phyloP scores from a whole-genome alignment of 2,113 vertebrate species.

The Eulacestoma nigropectus region DNA sequence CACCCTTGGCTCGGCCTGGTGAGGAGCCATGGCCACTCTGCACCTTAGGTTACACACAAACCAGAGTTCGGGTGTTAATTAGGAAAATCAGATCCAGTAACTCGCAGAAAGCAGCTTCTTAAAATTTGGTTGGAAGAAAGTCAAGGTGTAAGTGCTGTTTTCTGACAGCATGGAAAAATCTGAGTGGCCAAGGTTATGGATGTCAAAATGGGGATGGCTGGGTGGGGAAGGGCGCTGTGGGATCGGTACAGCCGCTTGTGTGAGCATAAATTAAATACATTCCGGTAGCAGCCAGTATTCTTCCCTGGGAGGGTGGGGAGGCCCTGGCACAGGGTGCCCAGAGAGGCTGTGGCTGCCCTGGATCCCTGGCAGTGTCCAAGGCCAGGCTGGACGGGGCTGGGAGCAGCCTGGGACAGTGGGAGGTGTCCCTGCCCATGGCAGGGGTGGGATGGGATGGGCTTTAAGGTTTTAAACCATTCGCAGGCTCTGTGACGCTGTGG shows the following conservation, averaged over 20 bases:
- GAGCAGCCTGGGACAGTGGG: accelerated
- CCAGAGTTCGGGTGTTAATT: background rate
- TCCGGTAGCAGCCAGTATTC: accelerated
- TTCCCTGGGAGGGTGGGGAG: accelerated
- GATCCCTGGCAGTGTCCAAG: background rate
- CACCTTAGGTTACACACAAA: background rate
- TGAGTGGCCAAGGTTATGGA: accelerated
- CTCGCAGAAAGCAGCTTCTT: background rate
- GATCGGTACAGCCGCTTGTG: accelerated
- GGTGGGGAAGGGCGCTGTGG: too few relatives aligned
- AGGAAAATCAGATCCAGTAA: background rate
- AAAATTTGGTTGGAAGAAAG: background rate
- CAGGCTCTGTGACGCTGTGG: background rate
- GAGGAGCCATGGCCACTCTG: background rate
- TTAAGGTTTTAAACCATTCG: too few relatives aligned
- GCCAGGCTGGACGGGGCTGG: accelerated
- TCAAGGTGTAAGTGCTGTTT: background rate
- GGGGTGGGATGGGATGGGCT: accelerated
- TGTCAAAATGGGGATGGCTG: background rate
- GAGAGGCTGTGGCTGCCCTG: background rate
- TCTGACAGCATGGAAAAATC: background rate
- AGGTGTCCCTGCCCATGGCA: background rate
- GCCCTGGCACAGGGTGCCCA: background rate
- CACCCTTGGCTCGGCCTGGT: background rate
- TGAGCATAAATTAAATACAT: accelerated